phyloP scores from a whole-genome alignment of 2,797 vertebrate species.

The Percopsis omiscomaycus region DNA sequence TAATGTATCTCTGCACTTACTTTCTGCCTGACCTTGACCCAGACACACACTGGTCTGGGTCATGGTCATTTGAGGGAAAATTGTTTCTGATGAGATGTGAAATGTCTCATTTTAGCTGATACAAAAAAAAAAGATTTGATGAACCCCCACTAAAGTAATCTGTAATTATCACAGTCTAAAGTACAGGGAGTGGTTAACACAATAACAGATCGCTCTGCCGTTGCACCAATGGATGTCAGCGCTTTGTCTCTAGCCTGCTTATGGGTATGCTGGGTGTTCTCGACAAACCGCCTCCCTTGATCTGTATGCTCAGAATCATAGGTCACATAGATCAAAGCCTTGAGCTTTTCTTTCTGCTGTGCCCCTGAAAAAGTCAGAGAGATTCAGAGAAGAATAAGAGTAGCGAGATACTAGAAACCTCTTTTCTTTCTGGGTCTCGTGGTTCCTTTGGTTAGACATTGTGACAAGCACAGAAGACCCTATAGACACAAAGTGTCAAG shows the following conservation, averaged over 20 bases:
- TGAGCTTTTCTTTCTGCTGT: conserved; percentile 42
- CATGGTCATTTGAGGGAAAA: conserved; percentile 68
- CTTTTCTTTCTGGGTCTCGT: no score
- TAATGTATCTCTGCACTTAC: no score
- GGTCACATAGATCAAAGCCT: conserved; percentile 73
- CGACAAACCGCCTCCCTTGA: conserved; percentile 73
- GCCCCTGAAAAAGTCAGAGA: conserved; percentile 51
- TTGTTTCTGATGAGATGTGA: conserved; percentile 37
- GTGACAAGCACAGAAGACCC: no score
- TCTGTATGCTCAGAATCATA: conserved; percentile 69
- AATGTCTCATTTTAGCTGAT: neutral
- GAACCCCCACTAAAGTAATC: neutral
- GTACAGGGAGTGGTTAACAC: conserved; percentile 29
- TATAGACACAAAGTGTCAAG: no score
- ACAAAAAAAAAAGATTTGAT: neutral
- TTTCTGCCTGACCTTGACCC: conserved; percentile 9
- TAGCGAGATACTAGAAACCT: conserved; percentile 22
- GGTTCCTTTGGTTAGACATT: no score
- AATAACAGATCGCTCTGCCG: conserved; percentile 43
- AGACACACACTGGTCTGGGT: conserved; percentile 26
- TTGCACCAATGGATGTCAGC: conserved; percentile 72
- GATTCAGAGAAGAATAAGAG: conserved; percentile 52
- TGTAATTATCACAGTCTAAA: conserved; percentile 8
- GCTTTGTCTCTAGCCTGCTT: conserved; percentile 62
- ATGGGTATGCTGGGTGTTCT: conserved; percentile 63